Conservation (phyloP, 2,888 invertebrate species). For the Leptinotarsa rubiginosa region DNA sequence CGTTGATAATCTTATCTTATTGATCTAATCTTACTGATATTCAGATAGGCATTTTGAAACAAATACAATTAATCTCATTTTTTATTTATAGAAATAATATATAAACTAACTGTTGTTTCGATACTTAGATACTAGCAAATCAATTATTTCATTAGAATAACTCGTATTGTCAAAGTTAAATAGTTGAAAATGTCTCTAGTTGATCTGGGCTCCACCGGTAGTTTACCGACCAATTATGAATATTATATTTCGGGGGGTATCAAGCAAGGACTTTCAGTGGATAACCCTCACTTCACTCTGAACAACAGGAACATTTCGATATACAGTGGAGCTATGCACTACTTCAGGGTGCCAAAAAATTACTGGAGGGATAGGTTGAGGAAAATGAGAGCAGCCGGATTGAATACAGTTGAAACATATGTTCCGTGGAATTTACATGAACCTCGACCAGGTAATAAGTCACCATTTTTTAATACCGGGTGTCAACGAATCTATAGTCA, state of each 20-base stretch:
- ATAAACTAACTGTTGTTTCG: no score
- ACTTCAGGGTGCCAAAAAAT: slow-evolving; percentile 81
- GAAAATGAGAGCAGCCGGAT: slow-evolving; percentile 83
- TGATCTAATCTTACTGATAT: no score
- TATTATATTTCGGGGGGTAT: slow-evolving; percentile 63
- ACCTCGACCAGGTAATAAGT: slow-evolving; percentile 43
- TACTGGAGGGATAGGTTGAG: slow-evolving; percentile 84
- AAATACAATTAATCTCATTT: no score
- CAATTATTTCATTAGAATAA: neutral
- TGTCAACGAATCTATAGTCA: no score
- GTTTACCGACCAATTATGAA: slow-evolving; percentile 56
- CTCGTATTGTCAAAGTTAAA: neutral
- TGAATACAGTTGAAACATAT: slow-evolving; percentile 86
- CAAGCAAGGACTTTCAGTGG: slow-evolving; percentile 49
- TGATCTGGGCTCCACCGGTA: slow-evolving; percentile 1
- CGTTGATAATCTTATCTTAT: no score
- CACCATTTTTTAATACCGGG: no score
- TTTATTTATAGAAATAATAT: no score
- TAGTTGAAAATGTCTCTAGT: neutral
- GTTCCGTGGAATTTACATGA: slow-evolving; percentile 92
- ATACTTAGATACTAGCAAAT: neutral
- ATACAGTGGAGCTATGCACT: slow-evolving; percentile 77
- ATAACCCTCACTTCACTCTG: slow-evolving; percentile 58
- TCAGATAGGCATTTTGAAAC: no score
- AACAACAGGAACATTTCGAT: slow-evolving; percentile 64